Base-by-base conservation (phyloP, 2,888 invertebrate genomes). In the Agrilus biguttatus region DNA sequence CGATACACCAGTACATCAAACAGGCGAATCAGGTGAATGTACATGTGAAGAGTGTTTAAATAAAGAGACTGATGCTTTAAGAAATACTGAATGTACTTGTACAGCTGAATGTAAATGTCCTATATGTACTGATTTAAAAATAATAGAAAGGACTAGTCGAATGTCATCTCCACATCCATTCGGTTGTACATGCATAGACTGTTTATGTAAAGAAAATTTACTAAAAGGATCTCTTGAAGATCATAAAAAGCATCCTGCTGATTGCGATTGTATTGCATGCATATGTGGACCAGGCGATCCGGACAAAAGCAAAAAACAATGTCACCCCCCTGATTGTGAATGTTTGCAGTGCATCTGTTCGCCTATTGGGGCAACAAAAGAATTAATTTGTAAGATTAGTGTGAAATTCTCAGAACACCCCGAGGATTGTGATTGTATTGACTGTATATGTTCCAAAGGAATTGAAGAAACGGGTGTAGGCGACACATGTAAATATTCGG, bases 221-320 rank as follows among this genome's bases (percentile, higher is more conserved):
- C 41, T 35, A 40, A 40, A 33, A 35, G 36, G 13, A 28, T 2
- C 8, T 28, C 10, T 28, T 10, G 28, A 4, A 10, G 10, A 10
- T 28, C 28, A 28, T 2, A 8, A 23, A 36, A 36, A 36, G 34
- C 48, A 49, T 39, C 47, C 51, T 5, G 40, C 47, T 4, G 48
- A 46, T 33, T 51, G 51, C 37, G 47, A 49, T 14, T 51, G 51
- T 34, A 35, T 50, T n/a, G 47, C 46, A 13, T 51, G 51, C 28
- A 37, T 50, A 10, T 51, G 50, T 19, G 44, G 45, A 12, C 50
- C 50, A 28, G 40, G 44, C 17, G 42, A 21, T 38, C 38, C 38
- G 8, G 17, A 17, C 14, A 39, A 39, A 33, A 14, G 8, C 14
- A 21, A 39, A 13, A 41, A 43, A 28, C 35, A 34, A 17, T 28